phyloP scores from a whole-genome alignment of 1,140 invertebrate species.

The Tachypleus tridentatus region DNA sequence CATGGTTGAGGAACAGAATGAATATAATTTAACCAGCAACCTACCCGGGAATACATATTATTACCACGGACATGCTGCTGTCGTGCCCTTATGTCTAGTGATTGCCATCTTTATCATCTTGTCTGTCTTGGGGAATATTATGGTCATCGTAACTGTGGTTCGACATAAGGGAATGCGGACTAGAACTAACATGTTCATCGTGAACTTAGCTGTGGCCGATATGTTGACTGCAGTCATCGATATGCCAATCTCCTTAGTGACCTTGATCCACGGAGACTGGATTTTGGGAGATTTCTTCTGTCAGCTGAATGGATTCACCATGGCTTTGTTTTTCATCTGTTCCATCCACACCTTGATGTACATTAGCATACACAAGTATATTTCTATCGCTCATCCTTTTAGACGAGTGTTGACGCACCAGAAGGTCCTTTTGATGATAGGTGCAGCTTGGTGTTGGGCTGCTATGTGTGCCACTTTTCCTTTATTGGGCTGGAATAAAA shows the following conservation, averaged over 20 bases:
- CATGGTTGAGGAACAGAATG: no score
- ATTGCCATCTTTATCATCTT: slow-evolving; percentile 28
- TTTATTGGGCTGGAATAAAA: slow-evolving; percentile 31
- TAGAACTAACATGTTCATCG: slow-evolving; percentile 86
- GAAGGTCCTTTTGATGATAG: slow-evolving; percentile 36
- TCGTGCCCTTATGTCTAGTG: slow-evolving; percentile 15
- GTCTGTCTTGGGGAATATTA: slow-evolving; percentile 66
- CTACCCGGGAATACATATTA: no score
- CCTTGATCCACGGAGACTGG: slow-evolving; percentile 71
- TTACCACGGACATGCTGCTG: slow-evolving; percentile 11
- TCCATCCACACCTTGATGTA: slow-evolving; percentile 42
- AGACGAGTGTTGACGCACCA: slow-evolving; percentile 31
- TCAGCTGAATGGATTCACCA: slow-evolving; percentile 47
- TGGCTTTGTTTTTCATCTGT: slow-evolving; percentile 35
- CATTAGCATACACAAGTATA: slow-evolving; percentile 32
- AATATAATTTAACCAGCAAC: no score
- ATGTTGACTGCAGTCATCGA: slow-evolving; percentile 77
- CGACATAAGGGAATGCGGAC: slow-evolving; percentile 73
- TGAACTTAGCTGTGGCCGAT: slow-evolving; percentile 84
- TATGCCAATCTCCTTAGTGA: slow-evolving; percentile 74
- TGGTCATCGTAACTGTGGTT: slow-evolving; percentile 78
- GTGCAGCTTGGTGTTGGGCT: slow-evolving; percentile 36
- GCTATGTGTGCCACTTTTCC: slow-evolving; percentile 32
- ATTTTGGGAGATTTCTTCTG: slow-evolving; percentile 85
- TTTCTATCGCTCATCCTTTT: slow-evolving; percentile 35